Evolutionary conservation across 2,797 vertebrate species (phyloP), one percentile per base, ranked within the genome.

Genomic region (Sibirionetta formosa): DNA sequence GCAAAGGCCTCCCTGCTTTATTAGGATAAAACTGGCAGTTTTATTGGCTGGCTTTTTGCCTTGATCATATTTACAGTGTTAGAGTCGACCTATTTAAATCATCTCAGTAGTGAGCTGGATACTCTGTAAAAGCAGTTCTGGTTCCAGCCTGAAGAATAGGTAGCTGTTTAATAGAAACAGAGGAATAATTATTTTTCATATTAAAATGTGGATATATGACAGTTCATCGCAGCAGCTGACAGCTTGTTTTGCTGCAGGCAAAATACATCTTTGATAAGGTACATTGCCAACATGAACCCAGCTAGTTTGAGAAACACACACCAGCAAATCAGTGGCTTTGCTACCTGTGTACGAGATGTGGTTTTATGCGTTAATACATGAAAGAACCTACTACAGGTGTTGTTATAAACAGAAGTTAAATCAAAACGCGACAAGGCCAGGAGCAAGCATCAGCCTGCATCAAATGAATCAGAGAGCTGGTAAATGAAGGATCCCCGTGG

Each of bases 11-110:
- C 66, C 33, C 65, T 88, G 60, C 57, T 90, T 95, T 86, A 75
- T 70, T 92, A 51, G 81, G 68, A 36, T 65, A 82, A 89, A 95
- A 46, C 44, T 61, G 75, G 46, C 78, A 53, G 46, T 61, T 96
- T 94, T 95, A 95, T 87, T 82, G 89, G 58, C 88, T 93, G 92
- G 69, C 78, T 82, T 89, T 93, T 93, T 94, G 92, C 92, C 90
- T 81, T 77, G 50, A 79, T 92, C 78, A 2, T 82, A 72, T 93
- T 93, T 87, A 71, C 68, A 78, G 65, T 72, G 60, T 88, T 88
- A 50, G 60, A 77, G 60, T 90, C 4, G 0, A 78, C 33, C 56
- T 84, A 44, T 73, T 94, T 82, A 80, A 94, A 88, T 58, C 6
- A 64, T 90, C 93, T 96, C 38, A 46, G 51, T 61, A 75, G 81